Percentiles rank a stretch among this genome's conserved stretches.
Evolutionary conservation across 2,797 vertebrate species (phyloP).

Genomic region (Monodelphis domestica): DNA sequence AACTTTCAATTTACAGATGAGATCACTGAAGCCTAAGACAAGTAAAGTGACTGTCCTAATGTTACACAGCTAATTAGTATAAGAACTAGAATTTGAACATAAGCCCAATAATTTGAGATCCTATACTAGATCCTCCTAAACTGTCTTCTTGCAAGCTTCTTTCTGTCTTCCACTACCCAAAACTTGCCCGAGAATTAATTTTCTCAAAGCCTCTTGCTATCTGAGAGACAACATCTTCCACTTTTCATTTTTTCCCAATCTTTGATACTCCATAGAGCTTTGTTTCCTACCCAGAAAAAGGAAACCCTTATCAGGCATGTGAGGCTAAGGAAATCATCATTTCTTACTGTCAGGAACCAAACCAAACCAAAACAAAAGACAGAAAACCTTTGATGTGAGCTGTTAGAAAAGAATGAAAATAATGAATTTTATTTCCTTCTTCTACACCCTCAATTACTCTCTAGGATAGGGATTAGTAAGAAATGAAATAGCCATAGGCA

Average conservation of each 20-base stretch:
- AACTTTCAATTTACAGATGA: not conserved
- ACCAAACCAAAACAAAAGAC: not conserved
- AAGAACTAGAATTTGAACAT: not conserved
- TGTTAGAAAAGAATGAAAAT: fast-evolving
- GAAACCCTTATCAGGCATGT: not conserved
- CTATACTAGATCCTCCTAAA: too few relatives aligned
- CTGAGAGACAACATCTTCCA: not conserved
- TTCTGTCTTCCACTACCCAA: not conserved
- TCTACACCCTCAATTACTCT: fast-evolving
- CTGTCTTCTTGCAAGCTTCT: not conserved
- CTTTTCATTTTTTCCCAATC: not conserved
- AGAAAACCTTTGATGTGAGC: fast-evolving
- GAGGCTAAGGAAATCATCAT: not conserved
- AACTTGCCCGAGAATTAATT: not conserved
- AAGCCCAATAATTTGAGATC: too few relatives aligned
- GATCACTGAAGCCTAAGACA: not conserved
- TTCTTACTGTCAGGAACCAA: not conserved
- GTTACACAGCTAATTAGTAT: not conserved
- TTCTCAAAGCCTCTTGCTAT: not conserved
- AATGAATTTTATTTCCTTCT: fast-evolving
- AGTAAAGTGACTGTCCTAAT: not conserved
- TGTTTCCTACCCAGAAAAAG: not conserved
- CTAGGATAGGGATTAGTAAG: fast-evolving
- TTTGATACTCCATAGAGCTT: not conserved
- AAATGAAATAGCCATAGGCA: fast-evolving